These are phyloP conservation scores for Gymnobelideus leadbeateri DNA, from an alignment of 2,113 vertebrate species.

Conservation along the genomic window DNA sequence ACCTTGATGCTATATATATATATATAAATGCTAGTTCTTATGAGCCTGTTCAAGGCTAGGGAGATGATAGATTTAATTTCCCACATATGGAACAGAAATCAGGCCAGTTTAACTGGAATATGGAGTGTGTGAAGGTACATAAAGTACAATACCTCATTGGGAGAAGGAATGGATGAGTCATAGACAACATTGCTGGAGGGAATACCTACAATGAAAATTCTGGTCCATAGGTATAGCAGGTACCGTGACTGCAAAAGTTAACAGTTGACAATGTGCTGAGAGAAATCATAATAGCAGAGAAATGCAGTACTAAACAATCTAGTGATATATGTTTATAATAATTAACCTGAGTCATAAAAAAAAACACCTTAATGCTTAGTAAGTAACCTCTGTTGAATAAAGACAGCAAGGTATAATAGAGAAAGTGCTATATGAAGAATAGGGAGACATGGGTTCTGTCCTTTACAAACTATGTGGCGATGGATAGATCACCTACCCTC, in stretches of 20 bases:
- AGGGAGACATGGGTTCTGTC: neutral
- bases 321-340: neutral
- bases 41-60: neutral
- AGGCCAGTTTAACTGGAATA: neutral
- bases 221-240: neutral
- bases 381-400: neutral
- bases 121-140: neutral
- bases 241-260: neutral
- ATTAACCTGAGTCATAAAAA: neutral
- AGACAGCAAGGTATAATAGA: neutral
- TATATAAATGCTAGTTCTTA: neutral
- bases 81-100: neutral
- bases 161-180: neutral
- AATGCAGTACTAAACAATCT: neutral
- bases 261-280: neutral
- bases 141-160: neutral
- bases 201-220: neutral
- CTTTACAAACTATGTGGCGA: neutral
- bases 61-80: neutral
- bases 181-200: neutral
- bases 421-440: neutral
- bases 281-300: neutral
- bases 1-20: neutral
- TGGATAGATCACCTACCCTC: neutral
- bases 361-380: neutral